Percentiles rank a stretch among this genome's conserved stretches.
Evolutionary conservation across 1,140 invertebrate species (phyloP).

Genomic region (Lepidotrigona ventralis): DNA sequence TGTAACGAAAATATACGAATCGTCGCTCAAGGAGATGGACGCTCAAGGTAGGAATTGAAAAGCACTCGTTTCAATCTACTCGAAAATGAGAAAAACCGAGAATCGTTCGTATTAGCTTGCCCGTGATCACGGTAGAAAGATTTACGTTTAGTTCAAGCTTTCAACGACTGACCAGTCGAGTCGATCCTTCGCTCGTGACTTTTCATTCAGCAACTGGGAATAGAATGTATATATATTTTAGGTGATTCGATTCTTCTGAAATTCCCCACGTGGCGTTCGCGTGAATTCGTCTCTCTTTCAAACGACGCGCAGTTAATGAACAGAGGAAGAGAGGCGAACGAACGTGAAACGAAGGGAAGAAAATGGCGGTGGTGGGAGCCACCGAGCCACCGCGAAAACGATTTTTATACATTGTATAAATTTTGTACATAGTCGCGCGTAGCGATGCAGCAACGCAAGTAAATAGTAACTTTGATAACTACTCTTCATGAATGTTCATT

Average conservation of each 20-base stretch:
- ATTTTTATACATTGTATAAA: constrained; percentile 60
- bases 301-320: neutral
- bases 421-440: constrained; percentile 56
- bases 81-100: neutral
- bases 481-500: constrained; percentile 43
- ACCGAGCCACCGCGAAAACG: constrained; percentile 4
- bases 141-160: neutral
- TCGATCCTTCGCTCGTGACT: too few species aligned
- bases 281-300: neutral
- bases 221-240: too few species aligned
- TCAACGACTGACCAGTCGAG: too few species aligned
- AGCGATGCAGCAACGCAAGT: constrained; percentile 8
- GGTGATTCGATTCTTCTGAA: neutral
- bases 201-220: too few species aligned
- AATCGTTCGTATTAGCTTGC: neutral
- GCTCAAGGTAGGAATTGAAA: constrained; percentile 20
- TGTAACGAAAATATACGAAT: neutral
- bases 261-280: neutral
- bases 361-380: constrained; percentile 5
- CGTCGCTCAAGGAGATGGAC: neutral
- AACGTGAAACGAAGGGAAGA: neutral
- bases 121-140: neutral
- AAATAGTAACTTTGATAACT: constrained; percentile 31
- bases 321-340: neutral
- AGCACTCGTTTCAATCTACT: neutral